These are phyloP conservation scores for Phalera bucephala DNA, from an alignment of 2,888 invertebrate species.

Conservation along the genomic window DNA sequence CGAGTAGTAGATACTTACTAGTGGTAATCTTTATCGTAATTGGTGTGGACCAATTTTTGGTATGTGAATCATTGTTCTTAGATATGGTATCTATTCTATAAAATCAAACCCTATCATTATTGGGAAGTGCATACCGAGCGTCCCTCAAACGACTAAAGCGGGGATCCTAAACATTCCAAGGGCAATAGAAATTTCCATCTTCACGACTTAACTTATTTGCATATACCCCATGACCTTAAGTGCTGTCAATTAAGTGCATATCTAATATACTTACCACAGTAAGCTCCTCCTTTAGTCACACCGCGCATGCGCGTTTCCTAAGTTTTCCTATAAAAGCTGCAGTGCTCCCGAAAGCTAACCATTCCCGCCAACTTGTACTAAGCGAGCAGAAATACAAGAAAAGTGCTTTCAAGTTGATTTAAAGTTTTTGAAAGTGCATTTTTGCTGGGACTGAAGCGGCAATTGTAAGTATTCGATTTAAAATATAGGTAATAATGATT, in stretches of 20 bases:
- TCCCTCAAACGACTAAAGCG: too few species aligned
- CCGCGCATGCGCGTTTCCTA: constrained; percentile 55
- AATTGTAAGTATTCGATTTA: constrained; percentile 24
- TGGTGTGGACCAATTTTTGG: too few species aligned
- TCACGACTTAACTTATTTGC: not conserved
- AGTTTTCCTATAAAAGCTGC: constrained; percentile 57
- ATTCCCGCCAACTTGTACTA: constrained; percentile 52
- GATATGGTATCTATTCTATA: too few species aligned
- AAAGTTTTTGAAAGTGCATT: constrained; percentile 52
- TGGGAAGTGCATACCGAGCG: too few species aligned
- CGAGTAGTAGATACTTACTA: too few species aligned
- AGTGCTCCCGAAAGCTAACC: constrained; percentile 31
- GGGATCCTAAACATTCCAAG: too few species aligned
- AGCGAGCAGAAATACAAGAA: not conserved
- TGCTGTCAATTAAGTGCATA: constrained; percentile 55
- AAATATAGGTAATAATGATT: too few species aligned
- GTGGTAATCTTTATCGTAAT: too few species aligned
- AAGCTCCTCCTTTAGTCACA: constrained; percentile 43
- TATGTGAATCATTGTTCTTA: too few species aligned
- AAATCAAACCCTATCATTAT: too few species aligned
- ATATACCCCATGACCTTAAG: constrained; percentile 34
- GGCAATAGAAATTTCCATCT: too few species aligned
- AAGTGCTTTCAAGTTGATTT: constrained; percentile 27
- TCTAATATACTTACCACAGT: constrained; percentile 14
- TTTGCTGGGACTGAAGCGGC: constrained; percentile 28